Evolutionary conservation across 2,888 invertebrate species (phyloP), one percentile per base, ranked within the genome.

Genomic region (Herminia tarsipennalis): DNA sequence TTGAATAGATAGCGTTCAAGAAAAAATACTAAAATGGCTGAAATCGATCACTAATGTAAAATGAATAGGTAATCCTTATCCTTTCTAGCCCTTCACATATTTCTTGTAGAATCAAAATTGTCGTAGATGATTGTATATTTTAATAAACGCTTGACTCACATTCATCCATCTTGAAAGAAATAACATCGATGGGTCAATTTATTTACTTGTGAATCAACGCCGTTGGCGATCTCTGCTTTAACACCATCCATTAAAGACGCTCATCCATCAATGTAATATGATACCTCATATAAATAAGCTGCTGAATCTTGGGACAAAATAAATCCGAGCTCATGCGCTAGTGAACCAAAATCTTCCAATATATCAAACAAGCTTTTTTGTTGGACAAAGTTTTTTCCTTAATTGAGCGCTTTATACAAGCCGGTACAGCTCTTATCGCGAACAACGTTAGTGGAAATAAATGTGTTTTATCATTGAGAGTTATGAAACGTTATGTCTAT

Each of bases 261-360:
- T 63, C 73, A 81, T 83, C 81, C 71, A 78, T 82, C 82, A 81
- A 64, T 59, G 81, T 79, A 76, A 82, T 76, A 70, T 72, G 76
- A 79, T 71, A 73, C 76, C 73, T 70, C 68, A 78, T 76, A 72
- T 79, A 78, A 74, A 77, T 76, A 73, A 69, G 58, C 63, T 61
- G 46, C 64, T 60, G 63, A 67, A 64, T 59, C 58, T 51, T 51
- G 55, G 57, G 66, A 75, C 70, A 66, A 54, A 66, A 69, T 70
- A 72, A 70, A 74, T 70, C 65, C 56, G 34, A 49, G 49, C 62
- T 46, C 45, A 47, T 48, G 52, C 60, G 52, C 44, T 45, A 32
- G 44, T 46, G 36, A 39, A 37, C 56, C 43, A 56, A 64, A 71
- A 63, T 62, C 67, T 45, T 59, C 56, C 61, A 56, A 68, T 73